These are phyloP conservation scores for Zophobas morio DNA, from an alignment of 1,140 invertebrate genomes.

Conservation along the genomic window DNA sequence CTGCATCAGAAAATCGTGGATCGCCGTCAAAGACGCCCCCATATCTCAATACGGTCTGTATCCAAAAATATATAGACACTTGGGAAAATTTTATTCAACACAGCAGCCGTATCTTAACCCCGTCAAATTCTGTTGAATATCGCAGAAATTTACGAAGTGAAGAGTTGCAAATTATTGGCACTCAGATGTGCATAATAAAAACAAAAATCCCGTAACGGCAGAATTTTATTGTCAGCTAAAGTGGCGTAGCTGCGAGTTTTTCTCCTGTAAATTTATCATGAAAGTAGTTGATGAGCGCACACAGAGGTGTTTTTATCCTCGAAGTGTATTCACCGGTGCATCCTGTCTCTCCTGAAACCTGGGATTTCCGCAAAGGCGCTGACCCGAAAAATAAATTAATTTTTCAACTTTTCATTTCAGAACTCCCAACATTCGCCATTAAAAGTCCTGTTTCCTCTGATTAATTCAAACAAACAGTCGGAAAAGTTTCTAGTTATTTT, in stretches of 20 bases:
- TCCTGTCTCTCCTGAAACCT: background rate
- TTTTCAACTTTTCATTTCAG: conserved; percentile 28
- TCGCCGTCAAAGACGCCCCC: background rate
- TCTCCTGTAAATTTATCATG: no score
- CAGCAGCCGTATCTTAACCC: background rate
- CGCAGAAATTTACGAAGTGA: background rate
- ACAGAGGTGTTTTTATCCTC: no score
- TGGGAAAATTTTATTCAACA: background rate
- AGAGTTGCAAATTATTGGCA: no score
- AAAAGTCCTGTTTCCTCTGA: conserved; percentile 41
- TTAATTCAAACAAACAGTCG: conserved; percentile 41
- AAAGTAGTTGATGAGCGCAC: no score
- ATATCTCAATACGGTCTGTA: background rate
- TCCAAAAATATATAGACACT: conserved; percentile 2
- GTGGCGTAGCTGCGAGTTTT: no score
- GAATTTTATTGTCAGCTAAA: no score
- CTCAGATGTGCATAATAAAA: no score
- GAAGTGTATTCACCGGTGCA: background rate
- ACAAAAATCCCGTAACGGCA: no score
- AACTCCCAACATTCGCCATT: conserved; percentile 28
- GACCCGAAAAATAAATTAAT: conserved; percentile 20
- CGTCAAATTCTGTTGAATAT: background rate
- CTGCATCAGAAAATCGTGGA: conserved; percentile 13
- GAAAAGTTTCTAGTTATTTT: conserved; percentile 41
- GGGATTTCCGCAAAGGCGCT: background rate